Evolutionary conservation across 2,888 invertebrate species (phyloP).

Genomic region (Troides aeacus): DNA sequence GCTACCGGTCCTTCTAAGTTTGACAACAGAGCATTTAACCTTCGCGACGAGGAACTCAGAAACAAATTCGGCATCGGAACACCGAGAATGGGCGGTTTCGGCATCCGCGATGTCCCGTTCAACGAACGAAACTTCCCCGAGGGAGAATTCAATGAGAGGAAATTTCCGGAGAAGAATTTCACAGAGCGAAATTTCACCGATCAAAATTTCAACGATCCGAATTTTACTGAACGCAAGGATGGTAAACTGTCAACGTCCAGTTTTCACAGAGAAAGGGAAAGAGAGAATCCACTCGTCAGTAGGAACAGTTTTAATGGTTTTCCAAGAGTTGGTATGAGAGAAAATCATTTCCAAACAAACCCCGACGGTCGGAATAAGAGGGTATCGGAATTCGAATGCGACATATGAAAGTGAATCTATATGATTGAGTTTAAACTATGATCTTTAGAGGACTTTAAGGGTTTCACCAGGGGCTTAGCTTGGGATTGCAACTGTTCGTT

Average conservation of each 20-base stretch:
- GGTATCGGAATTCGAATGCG: constrained; percentile 83
- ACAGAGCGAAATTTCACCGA: constrained; percentile 60
- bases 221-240: constrained; percentile 62
- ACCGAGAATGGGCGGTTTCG: constrained; percentile 74
- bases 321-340: constrained; percentile 66
- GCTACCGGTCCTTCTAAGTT: constrained; percentile 61
- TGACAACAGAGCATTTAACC: constrained; percentile 67
- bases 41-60: constrained; percentile 69
- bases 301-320: constrained; percentile 76
- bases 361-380: constrained; percentile 77
- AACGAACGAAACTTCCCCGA: constrained; percentile 69
- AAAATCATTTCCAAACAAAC: constrained; percentile 67
- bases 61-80: constrained; percentile 72
- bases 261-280: constrained; percentile 67
- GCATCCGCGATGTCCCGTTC: constrained; percentile 70
- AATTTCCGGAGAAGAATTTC: constrained; percentile 62
- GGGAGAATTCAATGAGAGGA: constrained; percentile 68
- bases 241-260: constrained; percentile 74
- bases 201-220: constrained; percentile 50
- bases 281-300: constrained; percentile 72
- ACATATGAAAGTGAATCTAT: constrained; percentile 54
- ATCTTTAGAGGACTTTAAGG: constrained; percentile 1
- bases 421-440: constrained; percentile 7
- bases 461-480: constrained; percentile 5
- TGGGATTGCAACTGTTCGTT: constrained; percentile 7